Conservation (phyloP, 1,140 invertebrate genomes). For the Drosophila sturtevanti region DNA sequence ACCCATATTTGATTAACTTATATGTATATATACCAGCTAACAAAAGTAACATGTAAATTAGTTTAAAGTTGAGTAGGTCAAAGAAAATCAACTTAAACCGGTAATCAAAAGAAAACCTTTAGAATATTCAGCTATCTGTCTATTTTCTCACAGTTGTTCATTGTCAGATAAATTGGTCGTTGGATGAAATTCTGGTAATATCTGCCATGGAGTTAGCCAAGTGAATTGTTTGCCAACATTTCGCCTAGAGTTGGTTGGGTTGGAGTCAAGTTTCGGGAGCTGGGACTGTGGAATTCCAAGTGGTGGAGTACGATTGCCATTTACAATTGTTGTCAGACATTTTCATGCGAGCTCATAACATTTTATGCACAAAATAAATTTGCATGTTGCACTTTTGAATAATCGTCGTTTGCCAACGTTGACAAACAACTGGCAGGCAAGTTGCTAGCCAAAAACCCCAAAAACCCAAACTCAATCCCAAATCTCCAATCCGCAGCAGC, state of each 20-base stretch:
- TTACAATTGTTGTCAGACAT: slow-evolving; percentile 77
- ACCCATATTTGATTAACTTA: not conserved
- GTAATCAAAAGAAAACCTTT: slow-evolving; percentile 1
- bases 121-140: not conserved
- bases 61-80: not conserved
- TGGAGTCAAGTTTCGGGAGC: not conserved
- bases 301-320: slow-evolving; percentile 21
- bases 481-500: slow-evolving; percentile 18
- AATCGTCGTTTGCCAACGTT: slow-evolving; percentile 59
- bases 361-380: slow-evolving; percentile 79
- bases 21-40: no score
- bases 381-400: slow-evolving; percentile 81
- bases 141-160: not conserved
- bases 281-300: not conserved
- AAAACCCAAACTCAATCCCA: slow-evolving; percentile 38
- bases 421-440: slow-evolving; percentile 77
- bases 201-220: not conserved
- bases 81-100: not conserved
- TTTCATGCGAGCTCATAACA: slow-evolving; percentile 80
- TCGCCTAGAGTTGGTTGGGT: not conserved
- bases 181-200: not conserved
- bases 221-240: slow-evolving; percentile 52
- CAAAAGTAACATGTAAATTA: not conserved
- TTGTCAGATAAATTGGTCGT: not conserved
- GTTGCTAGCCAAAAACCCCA: slow-evolving; percentile 59